Base-by-base conservation (phyloP, 2,888 invertebrate genomes). In the Drosophila formosana region DNA sequence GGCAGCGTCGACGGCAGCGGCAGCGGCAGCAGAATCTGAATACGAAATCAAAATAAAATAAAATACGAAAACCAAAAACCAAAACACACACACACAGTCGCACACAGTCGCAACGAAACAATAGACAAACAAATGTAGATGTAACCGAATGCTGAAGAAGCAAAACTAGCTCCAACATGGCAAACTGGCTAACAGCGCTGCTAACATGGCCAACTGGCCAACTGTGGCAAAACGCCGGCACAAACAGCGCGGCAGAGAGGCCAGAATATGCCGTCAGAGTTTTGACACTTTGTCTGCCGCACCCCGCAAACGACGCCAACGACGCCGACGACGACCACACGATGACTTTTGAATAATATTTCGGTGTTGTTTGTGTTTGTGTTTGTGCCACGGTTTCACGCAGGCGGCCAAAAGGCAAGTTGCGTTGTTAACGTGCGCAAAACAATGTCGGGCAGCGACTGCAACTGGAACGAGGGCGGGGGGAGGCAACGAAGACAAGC, bases 61-160 rank as follows among this genome's bases (percentile, higher is more conserved):
- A 45, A 68, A 68, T 39, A 28, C 51, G 58, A 64, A 80, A 55
- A 65, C 49, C 64, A 53, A 67, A 72, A 57, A 52, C 50, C 28
- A 66, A 60, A 58, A 66, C 53, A 56, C 28, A 46, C 13, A 18
- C 18, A 18, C 18, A 18, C 18, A 18, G 18, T 18, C 18, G 18
- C 18, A 18, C 1, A 2, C 18, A 18, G 18, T 23, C 25, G 52
- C 67, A 32, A 68, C 25, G 62, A 53, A 66, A 51, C 69, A 68
- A 72, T 51, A 62, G 49, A 74, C 63, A 63, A 71, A 58, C 63
- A 73, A 67, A 79, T 82, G 70, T 82, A 72, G 82, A 87, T 83
- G 83, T 83, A 89, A 87, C 88, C 89, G 57, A 83, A 78, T 83
- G 72, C 84, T 72, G 23, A 89, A 87, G 84, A 89, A 37, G 37